These are phyloP conservation scores for Caprella mutica DNA, from an alignment of 2,888 invertebrate species.

Conservation along the genomic window DNA sequence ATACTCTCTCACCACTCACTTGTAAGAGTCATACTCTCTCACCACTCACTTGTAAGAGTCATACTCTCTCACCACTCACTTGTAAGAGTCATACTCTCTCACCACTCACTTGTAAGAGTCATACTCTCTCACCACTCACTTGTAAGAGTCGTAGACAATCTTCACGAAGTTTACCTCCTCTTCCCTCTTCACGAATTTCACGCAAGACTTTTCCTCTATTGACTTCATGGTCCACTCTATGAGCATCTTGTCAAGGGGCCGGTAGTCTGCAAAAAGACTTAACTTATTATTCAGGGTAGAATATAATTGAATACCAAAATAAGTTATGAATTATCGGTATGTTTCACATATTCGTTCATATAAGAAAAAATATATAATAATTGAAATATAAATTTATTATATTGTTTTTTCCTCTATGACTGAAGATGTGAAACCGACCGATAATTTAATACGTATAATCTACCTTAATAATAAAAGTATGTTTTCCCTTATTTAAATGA, in stretches of 20 bases:
- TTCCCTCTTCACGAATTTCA: conserved; percentile 10
- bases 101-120: too few relatives aligned
- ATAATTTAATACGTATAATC: too few relatives aligned
- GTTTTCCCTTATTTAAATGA: too few relatives aligned
- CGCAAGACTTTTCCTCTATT: conserved; percentile 19
- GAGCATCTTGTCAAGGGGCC: conserved; percentile 10
- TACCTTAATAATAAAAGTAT: too few relatives aligned
- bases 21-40: too few relatives aligned
- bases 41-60: too few relatives aligned
- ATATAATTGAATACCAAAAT: neutral
- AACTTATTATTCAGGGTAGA: neutral
- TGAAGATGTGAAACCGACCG: too few relatives aligned
- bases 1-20: too few relatives aligned
- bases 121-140: conserved; percentile 17
- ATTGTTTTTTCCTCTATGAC: neutral
- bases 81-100: too few relatives aligned
- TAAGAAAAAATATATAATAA: too few relatives aligned
- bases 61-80: too few relatives aligned
- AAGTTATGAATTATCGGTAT: neutral
- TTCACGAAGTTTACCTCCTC: conserved; percentile 19
- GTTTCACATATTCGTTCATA: too few relatives aligned
- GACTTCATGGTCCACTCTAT: conserved; percentile 21
- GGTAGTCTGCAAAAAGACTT: neutral
- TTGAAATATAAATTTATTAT: neutral
- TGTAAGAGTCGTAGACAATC: conserved; percentile 25